Percentiles rank a stretch among this genome's conserved stretches.
phyloP scores from a whole-genome alignment of 1,140 invertebrate genomes.

The Amyelois transitella region DNA sequence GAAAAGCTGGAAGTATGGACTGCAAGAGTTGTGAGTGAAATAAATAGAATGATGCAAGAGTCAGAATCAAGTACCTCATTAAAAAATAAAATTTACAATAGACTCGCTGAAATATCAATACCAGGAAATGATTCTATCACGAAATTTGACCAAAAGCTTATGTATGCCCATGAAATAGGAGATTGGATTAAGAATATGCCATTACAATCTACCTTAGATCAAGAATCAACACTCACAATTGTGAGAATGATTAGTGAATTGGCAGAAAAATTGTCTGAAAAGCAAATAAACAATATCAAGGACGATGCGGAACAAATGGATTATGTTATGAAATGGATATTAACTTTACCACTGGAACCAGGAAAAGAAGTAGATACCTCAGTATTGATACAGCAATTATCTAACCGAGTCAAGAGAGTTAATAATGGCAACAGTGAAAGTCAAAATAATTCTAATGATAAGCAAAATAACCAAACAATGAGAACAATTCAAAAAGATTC shows the following conservation, averaged over 20 bases:
- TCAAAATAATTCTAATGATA: not conserved
- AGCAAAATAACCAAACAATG: not conserved
- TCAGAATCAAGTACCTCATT: conserved; percentile 4
- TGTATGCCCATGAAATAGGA: conserved; percentile 31
- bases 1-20: conserved; percentile 29
- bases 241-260: conserved; percentile 28
- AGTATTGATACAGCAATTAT: conserved; percentile 27
- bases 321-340: conserved; percentile 31
- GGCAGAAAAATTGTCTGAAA: conserved; percentile 25
- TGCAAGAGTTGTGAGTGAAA: conserved; percentile 24
- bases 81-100: conserved; percentile 17
- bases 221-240: conserved; percentile 10
- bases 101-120: conserved; percentile 10
- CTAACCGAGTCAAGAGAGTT: conserved; percentile 26
- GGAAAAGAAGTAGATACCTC: conserved; percentile 22
- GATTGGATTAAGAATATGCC: conserved; percentile 40
- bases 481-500: not conserved
- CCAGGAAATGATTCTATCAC: conserved; percentile 20
- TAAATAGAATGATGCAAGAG: conserved; percentile 18
- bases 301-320: conserved; percentile 10
- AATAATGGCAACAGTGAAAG: not conserved
- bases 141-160: conserved; percentile 21
- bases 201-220: conserved; percentile 14
- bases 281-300: conserved; percentile 10
- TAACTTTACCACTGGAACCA: conserved; percentile 24